Conservation (phyloP, 1,140 invertebrate genomes). For the Hyphantria cunea region DNA sequence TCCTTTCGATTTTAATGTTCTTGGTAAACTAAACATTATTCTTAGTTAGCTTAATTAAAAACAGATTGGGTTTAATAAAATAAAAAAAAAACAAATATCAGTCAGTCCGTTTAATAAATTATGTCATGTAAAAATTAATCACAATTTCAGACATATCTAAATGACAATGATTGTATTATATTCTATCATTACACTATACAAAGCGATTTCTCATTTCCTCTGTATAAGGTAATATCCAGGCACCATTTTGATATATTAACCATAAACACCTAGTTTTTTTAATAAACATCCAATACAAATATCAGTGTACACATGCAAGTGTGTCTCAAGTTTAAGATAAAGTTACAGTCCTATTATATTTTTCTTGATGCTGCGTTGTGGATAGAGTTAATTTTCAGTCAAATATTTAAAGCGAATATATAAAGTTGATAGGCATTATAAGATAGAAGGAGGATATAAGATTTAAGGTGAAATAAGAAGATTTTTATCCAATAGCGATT, state of each 20-base stretch:
- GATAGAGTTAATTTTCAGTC: too few relatives aligned
- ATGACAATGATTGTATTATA: constrained; percentile 42
- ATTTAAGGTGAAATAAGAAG: too few relatives aligned
- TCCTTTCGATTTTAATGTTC: too few relatives aligned
- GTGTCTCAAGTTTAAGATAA: background rate
- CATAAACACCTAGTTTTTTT: constrained; percentile 12
- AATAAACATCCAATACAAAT: constrained; percentile 20
- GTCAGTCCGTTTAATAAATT: constrained; percentile 71
- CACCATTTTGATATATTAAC: constrained; percentile 39
- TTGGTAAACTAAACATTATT: too few relatives aligned
- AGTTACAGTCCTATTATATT: too few relatives aligned
- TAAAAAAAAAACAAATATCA: constrained; percentile 41
- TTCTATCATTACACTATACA: constrained; percentile 44
- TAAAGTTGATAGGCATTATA: too few relatives aligned
- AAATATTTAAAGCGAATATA: too few relatives aligned
- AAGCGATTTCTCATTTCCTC: constrained; percentile 35
- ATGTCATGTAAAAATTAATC: constrained; percentile 71
- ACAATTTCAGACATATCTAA: constrained; percentile 48
- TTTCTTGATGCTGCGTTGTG: too few relatives aligned
- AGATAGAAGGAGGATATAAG: too few relatives aligned
- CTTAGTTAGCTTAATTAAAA: too few relatives aligned
- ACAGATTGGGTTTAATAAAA: too few relatives aligned
- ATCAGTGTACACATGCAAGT: background rate
- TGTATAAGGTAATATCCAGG: constrained; percentile 34
- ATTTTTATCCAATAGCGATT: too few relatives aligned